A percentile compares a stretch with the other conserved stretches of the same genome.
Conservation (phyloP, 1,140 invertebrate genomes). For the Contarinia nasturtii region DNA sequence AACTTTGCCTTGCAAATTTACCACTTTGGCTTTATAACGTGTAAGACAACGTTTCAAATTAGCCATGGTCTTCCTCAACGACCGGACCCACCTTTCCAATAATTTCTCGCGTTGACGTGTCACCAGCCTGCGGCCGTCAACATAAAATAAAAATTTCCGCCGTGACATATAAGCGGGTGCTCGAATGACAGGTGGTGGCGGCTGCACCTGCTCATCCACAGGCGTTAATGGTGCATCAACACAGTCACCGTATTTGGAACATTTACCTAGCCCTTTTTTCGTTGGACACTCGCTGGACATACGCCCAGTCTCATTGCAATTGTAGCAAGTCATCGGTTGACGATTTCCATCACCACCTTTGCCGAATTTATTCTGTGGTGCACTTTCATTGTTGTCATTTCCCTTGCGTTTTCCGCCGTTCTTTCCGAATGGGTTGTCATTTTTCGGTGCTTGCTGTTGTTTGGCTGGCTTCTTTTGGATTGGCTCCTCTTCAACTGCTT, state of each 20-base stretch:
- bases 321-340: constrained; percentile 1
- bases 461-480: neutral
- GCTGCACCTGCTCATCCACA: no score
- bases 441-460: neutral
- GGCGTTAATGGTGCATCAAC: no score
- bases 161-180: no score
- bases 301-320: neutral
- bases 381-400: constrained; percentile 1
- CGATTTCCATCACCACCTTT: neutral
- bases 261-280: neutral
- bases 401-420: constrained; percentile 11
- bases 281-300: neutral
- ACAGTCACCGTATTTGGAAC: neutral
- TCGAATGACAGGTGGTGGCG: no score
- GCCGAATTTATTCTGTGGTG: neutral
- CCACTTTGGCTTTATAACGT: no score
- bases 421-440: neutral
- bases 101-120: no score
- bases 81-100: no score
- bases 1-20: no score
- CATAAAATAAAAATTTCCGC: no score
- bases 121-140: no score
- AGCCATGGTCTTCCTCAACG: no score
- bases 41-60: no score
- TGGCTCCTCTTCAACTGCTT: constrained; percentile 13